Conservation (phyloP, 2,797 vertebrate genomes). For the Spinus olivaceus region DNA sequence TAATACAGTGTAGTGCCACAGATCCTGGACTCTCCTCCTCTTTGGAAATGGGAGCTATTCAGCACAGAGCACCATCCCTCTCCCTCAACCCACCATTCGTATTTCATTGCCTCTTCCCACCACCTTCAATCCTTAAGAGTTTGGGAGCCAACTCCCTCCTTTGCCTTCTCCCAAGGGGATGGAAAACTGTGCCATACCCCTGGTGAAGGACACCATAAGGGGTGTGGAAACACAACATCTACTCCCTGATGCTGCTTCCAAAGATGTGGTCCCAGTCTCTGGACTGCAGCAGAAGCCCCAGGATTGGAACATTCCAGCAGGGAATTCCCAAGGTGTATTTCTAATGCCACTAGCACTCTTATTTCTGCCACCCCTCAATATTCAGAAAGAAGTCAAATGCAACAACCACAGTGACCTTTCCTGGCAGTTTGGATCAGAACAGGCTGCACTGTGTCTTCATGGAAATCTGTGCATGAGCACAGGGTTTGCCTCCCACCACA, state of each 20-base stretch:
- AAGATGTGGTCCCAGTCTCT: accelerated
- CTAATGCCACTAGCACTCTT: background rate
- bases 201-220: background rate
- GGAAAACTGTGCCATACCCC: background rate
- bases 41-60: background rate
- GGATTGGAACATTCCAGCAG: accelerated
- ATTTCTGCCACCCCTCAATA: background rate
- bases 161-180: background rate
- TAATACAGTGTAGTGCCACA: accelerated
- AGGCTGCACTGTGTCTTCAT: background rate
- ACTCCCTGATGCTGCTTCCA: background rate
- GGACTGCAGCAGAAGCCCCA: accelerated
- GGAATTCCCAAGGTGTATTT: background rate
- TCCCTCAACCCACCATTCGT: background rate
- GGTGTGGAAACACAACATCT: accelerated
- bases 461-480: background rate
- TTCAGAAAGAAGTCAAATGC: background rate
- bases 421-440: background rate
- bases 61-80: background rate
- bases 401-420: background rate
- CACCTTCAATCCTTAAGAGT: background rate
- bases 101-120: background rate
- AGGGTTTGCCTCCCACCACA: background rate
- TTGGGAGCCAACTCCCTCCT: background rate
- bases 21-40: background rate